phyloP scores from a whole-genome alignment of 2,113 vertebrate species.

The Vulpes lagopus region DNA sequence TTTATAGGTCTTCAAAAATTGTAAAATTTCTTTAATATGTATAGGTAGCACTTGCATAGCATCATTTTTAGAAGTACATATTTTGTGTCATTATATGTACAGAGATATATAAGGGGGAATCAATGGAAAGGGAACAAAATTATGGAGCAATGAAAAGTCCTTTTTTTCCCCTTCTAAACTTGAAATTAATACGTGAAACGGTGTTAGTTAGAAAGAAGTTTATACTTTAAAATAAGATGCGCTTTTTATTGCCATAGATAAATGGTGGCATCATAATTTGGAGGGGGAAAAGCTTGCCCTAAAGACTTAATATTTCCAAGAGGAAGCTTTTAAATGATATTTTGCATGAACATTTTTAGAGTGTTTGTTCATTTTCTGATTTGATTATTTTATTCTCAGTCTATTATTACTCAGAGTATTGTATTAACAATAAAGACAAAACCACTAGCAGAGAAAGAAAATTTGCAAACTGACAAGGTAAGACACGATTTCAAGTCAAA shows the following conservation, averaged over 20 bases:
- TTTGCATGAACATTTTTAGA: neutral
- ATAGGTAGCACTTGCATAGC: neutral
- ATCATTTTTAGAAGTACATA: conserved; percentile 13
- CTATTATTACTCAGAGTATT: neutral
- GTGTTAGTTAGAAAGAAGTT: conserved; percentile 4
- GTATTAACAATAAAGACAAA: neutral
- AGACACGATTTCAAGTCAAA: neutral
- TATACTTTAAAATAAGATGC: neutral
- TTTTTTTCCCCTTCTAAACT: neutral
- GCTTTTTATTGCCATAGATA: neutral
- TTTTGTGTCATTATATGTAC: neutral
- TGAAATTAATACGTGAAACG: conserved; percentile 1
- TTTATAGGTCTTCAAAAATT: neutral
- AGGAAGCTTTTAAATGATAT: neutral
- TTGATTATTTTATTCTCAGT: neutral
- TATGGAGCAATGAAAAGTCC: conserved; percentile 12
- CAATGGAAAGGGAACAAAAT: neutral
- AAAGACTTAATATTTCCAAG: neutral
- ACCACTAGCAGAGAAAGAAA: neutral
- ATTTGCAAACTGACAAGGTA: neutral
- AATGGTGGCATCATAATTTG: neutral
- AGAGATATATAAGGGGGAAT: conserved; percentile 32
- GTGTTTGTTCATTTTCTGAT: neutral
- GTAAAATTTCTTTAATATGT: neutral
- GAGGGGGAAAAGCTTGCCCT: neutral